Evolutionary conservation across 2,113 vertebrate species (phyloP).

Genomic region (Lamprotornis superbus): DNA sequence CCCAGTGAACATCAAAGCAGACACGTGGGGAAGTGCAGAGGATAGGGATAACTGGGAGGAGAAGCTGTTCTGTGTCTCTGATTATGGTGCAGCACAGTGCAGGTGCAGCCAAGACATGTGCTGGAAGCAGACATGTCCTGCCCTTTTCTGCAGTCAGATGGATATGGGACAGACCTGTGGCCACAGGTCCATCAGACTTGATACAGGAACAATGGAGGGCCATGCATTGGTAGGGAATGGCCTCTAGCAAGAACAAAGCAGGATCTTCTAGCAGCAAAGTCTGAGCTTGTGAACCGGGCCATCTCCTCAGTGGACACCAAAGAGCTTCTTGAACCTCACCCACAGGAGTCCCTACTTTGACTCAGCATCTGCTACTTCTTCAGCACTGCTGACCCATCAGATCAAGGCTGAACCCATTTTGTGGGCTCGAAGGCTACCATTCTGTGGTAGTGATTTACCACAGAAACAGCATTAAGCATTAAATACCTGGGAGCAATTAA

Average conservation of each 20-base stretch:
- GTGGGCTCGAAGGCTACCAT: too few relatives aligned
- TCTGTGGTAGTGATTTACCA: not conserved
- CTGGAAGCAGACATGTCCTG: not conserved
- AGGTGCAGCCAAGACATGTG: not conserved
- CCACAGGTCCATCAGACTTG: too few relatives aligned
- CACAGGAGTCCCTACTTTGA: not conserved
- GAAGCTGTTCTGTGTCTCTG: not conserved
- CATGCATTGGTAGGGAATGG: not conserved
- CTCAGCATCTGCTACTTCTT: not conserved
- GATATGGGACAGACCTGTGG: not conserved
- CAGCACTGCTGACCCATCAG: not conserved
- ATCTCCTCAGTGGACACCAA: not conserved
- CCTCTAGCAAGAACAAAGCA: not conserved
- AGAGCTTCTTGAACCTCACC: not conserved
- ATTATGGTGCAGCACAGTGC: not conserved
- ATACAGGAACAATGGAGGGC: not conserved
- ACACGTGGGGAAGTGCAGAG: fast-evolving
- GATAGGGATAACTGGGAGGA: not conserved
- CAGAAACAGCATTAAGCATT: not conserved
- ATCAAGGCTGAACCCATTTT: not conserved
- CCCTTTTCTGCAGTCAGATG: not conserved
- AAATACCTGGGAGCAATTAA: not conserved
- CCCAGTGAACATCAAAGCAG: not conserved
- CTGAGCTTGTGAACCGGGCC: fast-evolving
- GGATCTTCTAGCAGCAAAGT: not conserved